These are phyloP conservation scores for Augochlorella aurata DNA, from an alignment of 2,888 invertebrate genomes.

Conservation along the genomic window DNA sequence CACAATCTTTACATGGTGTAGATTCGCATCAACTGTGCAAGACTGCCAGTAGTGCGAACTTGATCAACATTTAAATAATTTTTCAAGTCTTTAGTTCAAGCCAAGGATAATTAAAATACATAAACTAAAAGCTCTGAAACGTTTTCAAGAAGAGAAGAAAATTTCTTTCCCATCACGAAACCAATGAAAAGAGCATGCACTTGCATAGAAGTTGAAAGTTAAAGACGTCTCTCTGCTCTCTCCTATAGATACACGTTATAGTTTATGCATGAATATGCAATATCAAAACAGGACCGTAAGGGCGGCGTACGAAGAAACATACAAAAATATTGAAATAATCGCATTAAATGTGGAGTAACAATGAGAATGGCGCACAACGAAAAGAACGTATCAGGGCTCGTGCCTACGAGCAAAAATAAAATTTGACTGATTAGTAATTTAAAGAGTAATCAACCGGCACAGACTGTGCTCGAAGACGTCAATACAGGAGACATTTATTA, in stretches of 20 bases:
- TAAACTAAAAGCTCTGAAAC: background rate
- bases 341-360: slow-evolving; percentile 45
- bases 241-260: slow-evolving; percentile 20
- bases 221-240: background rate
- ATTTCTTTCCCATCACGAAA: background rate
- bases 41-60: background rate
- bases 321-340: slow-evolving; percentile 35
- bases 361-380: slow-evolving; percentile 57
- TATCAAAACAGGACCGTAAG: slow-evolving; percentile 52
- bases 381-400: slow-evolving; percentile 45
- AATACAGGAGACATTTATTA: slow-evolving; percentile 30
- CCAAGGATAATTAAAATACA: background rate
- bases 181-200: background rate
- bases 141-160: background rate
- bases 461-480: slow-evolving; percentile 60
- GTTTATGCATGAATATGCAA: slow-evolving; percentile 52
- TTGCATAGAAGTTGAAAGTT: background rate
- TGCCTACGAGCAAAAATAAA: slow-evolving; percentile 42
- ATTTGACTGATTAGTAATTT: slow-evolving; percentile 37
- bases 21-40: background rate
- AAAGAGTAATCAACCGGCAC: slow-evolving; percentile 52
- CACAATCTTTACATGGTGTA: background rate
- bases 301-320: slow-evolving; percentile 39
- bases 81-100: background rate
- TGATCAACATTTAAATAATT: background rate